These are phyloP conservation scores for Emydura subglobosa DNA, from an alignment of 2,113 vertebrate genomes.

Conservation along the genomic window DNA sequence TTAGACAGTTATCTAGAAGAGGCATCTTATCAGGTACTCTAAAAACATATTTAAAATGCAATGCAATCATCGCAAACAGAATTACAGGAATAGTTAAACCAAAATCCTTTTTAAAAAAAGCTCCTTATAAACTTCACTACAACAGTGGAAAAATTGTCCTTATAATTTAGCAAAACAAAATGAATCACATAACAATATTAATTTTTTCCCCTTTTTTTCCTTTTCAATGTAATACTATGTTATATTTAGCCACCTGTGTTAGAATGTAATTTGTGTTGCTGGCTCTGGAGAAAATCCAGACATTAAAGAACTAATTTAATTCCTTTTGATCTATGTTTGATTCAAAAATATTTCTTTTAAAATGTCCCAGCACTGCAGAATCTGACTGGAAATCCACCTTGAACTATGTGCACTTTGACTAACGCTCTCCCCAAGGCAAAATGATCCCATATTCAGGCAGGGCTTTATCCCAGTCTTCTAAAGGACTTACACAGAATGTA, in stretches of 20 bases:
- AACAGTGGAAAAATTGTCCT: conserved; percentile 50
- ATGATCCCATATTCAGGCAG: conserved; percentile 67
- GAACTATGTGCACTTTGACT: conserved; percentile 65
- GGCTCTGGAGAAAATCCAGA: conserved; percentile 79
- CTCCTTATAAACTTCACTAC: conserved; percentile 59
- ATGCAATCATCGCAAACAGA: conserved; percentile 42
- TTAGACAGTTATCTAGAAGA: conserved; percentile 41
- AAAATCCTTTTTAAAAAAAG: conserved; percentile 33
- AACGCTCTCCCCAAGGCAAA: conserved; percentile 67
- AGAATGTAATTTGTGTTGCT: conserved; percentile 83
- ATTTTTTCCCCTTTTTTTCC: conserved; percentile 26
- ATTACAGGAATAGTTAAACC: conserved; percentile 33
- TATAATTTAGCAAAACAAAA: conserved; percentile 70
- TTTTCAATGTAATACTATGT: conserved; percentile 77
- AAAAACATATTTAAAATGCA: conserved; percentile 47
- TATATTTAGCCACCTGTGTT: conserved; percentile 81
- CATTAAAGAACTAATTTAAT: conserved; percentile 84
- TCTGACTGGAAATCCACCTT: conserved; percentile 71
- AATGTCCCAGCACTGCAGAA: conserved; percentile 50
- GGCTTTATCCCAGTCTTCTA: conserved; percentile 71
- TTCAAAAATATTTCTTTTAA: conserved; percentile 70
- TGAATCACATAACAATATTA: conserved; percentile 61
- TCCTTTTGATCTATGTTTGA: conserved; percentile 72
- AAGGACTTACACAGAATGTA: conserved; percentile 61
- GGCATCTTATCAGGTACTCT: conserved; percentile 32